Evolutionary conservation across 2,888 invertebrate genomes (phyloP).

Genomic region (Agrochola litura): DNA sequence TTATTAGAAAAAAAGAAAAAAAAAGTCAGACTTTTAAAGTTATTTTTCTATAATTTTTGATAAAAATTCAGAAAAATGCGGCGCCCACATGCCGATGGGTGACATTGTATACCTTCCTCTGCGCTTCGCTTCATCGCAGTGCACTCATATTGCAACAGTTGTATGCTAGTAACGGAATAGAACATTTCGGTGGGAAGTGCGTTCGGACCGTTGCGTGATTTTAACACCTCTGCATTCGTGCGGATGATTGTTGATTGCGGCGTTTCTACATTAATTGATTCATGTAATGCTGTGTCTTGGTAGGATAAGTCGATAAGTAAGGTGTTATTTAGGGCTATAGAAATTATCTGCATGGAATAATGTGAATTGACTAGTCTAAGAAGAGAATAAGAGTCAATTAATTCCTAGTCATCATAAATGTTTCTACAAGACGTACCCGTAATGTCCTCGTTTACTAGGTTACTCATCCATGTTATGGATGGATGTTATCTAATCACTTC

Average conservation of each 20-base stretch:
- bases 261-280: constrained; percentile 55
- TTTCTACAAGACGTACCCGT: background rate
- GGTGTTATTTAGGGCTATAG: constrained; percentile 7
- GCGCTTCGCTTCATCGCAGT: constrained; percentile 23
- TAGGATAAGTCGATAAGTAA: background rate
- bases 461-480: background rate
- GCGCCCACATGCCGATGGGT: too few species aligned
- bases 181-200: constrained; percentile 55
- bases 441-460: background rate
- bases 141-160: constrained; percentile 14
- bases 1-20: too few species aligned
- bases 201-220: constrained; percentile 51
- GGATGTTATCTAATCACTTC: background rate
- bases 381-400: background rate
- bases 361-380: background rate
- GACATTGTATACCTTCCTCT: background rate
- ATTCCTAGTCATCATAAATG: background rate
- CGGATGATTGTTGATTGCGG: constrained; percentile 37
- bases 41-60: too few species aligned
- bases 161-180: constrained; percentile 41
- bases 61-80: too few species aligned
- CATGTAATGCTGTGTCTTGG: constrained; percentile 11
- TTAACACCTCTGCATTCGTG: constrained; percentile 42
- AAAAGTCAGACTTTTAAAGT: too few species aligned
- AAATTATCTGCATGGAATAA: background rate